These are phyloP conservation scores for Rhizoglyphus robini DNA, from an alignment of 1,140 invertebrate genomes.

Conservation along the genomic window DNA sequence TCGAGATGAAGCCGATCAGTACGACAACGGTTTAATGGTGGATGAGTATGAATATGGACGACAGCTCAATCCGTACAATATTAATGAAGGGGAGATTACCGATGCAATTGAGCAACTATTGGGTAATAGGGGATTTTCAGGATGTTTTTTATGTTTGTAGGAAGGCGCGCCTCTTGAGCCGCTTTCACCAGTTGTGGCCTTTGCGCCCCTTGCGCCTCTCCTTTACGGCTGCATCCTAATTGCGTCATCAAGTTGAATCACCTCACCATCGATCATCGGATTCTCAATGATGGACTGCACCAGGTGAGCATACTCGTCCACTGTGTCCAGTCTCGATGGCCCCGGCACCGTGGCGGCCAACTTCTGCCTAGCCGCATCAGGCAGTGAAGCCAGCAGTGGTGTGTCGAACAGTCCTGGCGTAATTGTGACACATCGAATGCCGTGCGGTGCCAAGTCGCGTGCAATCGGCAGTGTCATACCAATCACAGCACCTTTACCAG, in stretches of 20 bases:
- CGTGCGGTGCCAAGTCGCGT: slow-evolving; percentile 36
- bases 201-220: no score
- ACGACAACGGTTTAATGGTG: no score
- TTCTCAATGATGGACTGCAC: slow-evolving; percentile 79
- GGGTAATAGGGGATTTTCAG: no score
- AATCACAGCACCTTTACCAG: slow-evolving; percentile 41
- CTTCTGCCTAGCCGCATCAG: slow-evolving; percentile 35
- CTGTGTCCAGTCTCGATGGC: slow-evolving; percentile 68
- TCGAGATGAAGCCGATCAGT: no score
- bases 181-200: no score
- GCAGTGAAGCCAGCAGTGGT: slow-evolving; percentile 33
- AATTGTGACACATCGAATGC: slow-evolving; percentile 42
- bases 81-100: no score
- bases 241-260: slow-evolving; percentile 81
- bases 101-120: no score
- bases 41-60: no score
- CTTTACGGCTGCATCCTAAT: slow-evolving; percentile 36
- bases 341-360: slow-evolving; percentile 68
- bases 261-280: slow-evolving; percentile 83
- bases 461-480: slow-evolving; percentile 42
- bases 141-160: no score
- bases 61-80: no score
- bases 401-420: slow-evolving; percentile 44
- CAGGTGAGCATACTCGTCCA: slow-evolving; percentile 75
- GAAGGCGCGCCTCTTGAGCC: no score